These are phyloP conservation scores for Linnaemya vulpina DNA, from an alignment of 2,888 invertebrate species.

Conservation along the genomic window DNA sequence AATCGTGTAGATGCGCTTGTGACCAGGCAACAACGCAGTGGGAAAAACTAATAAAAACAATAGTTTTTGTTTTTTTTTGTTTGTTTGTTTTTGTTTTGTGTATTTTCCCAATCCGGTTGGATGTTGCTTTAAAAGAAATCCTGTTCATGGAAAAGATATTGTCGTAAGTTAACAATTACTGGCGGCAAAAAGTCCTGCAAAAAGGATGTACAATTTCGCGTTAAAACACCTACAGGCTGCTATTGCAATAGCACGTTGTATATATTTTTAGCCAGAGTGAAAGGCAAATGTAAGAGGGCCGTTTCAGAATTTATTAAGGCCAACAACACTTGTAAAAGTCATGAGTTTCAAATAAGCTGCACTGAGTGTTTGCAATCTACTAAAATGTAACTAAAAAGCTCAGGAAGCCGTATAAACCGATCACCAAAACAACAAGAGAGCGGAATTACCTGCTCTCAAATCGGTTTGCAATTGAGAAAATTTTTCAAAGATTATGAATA, in stretches of 20 bases:
- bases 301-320: not conserved
- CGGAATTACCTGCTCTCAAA: too few species aligned
- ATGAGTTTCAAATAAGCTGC: too few species aligned
- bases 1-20: constrained; percentile 35
- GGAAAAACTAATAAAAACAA: constrained; percentile 15
- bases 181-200: constrained; percentile 2
- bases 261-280: not conserved
- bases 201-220: constrained; percentile 7
- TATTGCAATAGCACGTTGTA: not conserved
- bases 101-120: not conserved
- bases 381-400: too few species aligned
- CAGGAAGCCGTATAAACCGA: too few species aligned
- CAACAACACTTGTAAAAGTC: too few species aligned
- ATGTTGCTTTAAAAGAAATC: constrained; percentile 2
- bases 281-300: not conserved
- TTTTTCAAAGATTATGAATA: not conserved
- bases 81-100: too few species aligned
- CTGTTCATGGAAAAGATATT: constrained; percentile 30
- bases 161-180: constrained; percentile 58
- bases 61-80: too few species aligned
- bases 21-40: constrained; percentile 13
- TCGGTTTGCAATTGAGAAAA: not conserved
- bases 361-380: too few species aligned
- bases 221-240: constrained; percentile 1
- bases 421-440: too few species aligned